These are phyloP conservation scores for Meloe dianella DNA, from an alignment of 2,888 invertebrate species.

Conservation along the genomic window DNA sequence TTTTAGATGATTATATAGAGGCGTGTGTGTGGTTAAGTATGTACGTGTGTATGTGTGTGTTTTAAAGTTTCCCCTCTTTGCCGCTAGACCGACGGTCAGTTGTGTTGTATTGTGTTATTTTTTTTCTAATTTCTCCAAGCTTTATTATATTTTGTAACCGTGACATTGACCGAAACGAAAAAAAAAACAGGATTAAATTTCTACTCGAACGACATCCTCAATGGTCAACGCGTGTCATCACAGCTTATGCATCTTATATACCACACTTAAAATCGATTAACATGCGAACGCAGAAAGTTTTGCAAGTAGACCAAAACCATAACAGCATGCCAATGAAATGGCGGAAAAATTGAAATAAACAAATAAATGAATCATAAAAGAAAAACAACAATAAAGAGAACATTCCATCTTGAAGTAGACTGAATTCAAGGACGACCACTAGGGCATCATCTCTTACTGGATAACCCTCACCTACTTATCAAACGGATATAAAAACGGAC, in stretches of 20 bases:
- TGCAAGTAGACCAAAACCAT: constrained; percentile 55
- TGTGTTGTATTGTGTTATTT: constrained; percentile 25
- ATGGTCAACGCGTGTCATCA: constrained; percentile 46
- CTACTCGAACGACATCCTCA: constrained; percentile 44
- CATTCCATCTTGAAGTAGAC: constrained; percentile 23
- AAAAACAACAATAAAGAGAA: constrained; percentile 1
- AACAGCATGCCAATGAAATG: constrained; percentile 40
- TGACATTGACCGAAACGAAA: constrained; percentile 51
- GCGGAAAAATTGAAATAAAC: background rate
- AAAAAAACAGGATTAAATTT: constrained; percentile 52
- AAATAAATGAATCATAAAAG: background rate
- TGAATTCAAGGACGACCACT: constrained; percentile 41
- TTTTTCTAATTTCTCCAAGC: constrained; percentile 27
- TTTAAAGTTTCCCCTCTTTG: constrained; percentile 28
- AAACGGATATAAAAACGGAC: constrained; percentile 12
- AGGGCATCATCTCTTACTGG: constrained; percentile 13
- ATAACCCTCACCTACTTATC: constrained; percentile 38
- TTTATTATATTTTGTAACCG: constrained; percentile 31
- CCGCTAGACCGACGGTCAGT: constrained; percentile 19
- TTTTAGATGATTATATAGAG: constrained; percentile 40
- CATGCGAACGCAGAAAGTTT: constrained; percentile 44
- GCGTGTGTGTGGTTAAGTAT: constrained; percentile 23
- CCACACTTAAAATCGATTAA: constrained; percentile 40
- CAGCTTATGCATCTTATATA: constrained; percentile 34
- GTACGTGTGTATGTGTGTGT: background rate